Evolutionary conservation across 2,888 invertebrate species (phyloP), one percentile per base, ranked within the genome.

Genomic region (Petrolisthes cinctipes): DNA sequence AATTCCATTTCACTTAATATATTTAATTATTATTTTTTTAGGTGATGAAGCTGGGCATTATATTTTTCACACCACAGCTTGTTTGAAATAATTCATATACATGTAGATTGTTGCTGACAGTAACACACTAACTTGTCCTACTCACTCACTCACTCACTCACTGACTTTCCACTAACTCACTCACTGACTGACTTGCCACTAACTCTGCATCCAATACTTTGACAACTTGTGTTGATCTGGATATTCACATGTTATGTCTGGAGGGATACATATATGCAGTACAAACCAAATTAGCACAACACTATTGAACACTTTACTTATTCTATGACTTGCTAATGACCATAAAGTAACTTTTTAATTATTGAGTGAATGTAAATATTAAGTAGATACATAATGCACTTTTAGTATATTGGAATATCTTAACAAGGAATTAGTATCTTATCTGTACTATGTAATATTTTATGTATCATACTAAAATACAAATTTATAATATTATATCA

Each of bases 181-280:
- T 17, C 17, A 17, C 61, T 61, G 61, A 61, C 61, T 61, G 61
- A 61, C 61, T 17, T 61, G 17, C 17, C 57, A 9, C 61, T 81
- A 81, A 81, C 81, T 66, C 81, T 81, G 80, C 80, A 80, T 80
- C 79, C 54, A 14, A 54, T 3, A n/a, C 53, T 7, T n/a, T 80
- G 20, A 57, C 5, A 53, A 4, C n/a, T 7, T 73, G 20, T 75
- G 37, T 51, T 6, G 37, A 23, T 20, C 51, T 75, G 75, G 37
- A 51, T 78, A 78, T 51, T 78, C 51, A 78, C 53, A 78, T 7
- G 51, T 75, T 14, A 14, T 75, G 37, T 75, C n/a, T 66, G 37
- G 37, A 37, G 37, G 37, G 37, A 37, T 37, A 37, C 37, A 37
- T 37, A 37, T 37, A 37, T 37, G 37, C 37, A 37, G 37, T 37